Base-by-base conservation (phyloP, 2,113 vertebrate genomes). In the Sclerurus mexicanus region DNA sequence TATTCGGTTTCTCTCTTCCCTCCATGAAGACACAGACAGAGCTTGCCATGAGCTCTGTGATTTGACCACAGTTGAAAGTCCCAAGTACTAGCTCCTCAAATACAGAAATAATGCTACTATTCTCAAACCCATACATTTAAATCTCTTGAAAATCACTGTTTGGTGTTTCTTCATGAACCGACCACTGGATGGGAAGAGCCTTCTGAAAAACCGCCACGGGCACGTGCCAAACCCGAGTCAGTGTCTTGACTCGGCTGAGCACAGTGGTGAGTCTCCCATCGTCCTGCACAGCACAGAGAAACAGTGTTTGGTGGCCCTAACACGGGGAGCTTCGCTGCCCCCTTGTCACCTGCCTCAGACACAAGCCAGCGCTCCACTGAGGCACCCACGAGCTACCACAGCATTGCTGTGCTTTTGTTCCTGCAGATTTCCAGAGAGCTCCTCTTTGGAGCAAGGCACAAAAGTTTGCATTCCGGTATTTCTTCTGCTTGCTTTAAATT, bases 401-500 rank as follows among this genome's bases (percentile, higher is more conserved):
- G 17, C n/a, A 53, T 3, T 17, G 5, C 22, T n/a, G 28, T 0
- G 55, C 4, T 3, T 23, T 84, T 44, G 30, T 9, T 40, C 23
- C 25, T 30, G 5, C 1, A 1, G 27, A 59, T 64, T 82, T 78
- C 2, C 14, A 76, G 76, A n/a, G 14, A 14, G 52, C 4, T 82
- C 31, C 46, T 76, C 11, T 59, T 85, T 58, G 21, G 58, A 89
- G 12, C 15, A 81, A 71, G 47, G 27, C 24, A 60, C 19, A n/a
- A 33, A 82, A 37, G 31, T 35, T 78, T 39, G 55, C 5, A 4
- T 17, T 33, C 7, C 30, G 35, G 19, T 35, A 49, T 28, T 85
- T 66, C 77, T 74, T 33, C 24, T 64, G 58, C 53, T 77, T n/a
- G 37, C 22, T 84, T 75, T 82, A 73, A 82, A 73, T 92, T 88